Evolutionary conservation across 2,113 vertebrate species (phyloP), one percentile per base, ranked within the genome.

Genomic region (Neomonachus schauinslandi): DNA sequence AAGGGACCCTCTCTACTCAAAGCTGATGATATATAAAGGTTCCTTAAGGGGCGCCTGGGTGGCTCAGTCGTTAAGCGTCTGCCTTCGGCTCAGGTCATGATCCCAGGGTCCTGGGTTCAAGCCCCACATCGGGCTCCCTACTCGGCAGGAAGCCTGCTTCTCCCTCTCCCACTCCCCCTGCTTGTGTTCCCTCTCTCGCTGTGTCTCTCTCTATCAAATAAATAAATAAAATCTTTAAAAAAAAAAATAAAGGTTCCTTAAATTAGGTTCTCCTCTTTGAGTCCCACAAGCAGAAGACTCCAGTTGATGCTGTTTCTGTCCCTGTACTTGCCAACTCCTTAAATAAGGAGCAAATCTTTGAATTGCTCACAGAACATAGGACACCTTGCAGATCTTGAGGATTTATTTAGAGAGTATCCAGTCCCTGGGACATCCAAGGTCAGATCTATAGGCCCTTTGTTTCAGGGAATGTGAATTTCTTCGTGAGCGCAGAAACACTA

Each of bases 401-500:
- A 61, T 6, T 53, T 61, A 24, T 53, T 53, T 53, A 53, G 13
- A 81, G 51, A 42, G 6, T 39, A 24, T 4, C 8, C 15, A 18
- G 39, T 61, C 39, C 51, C 51, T 61, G 26, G 79, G 33, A 74
- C 42, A 33, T n/a, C 12, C 39, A 39, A 39, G 22, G 22, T 72
- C 53, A 39, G 16, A 18, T 63, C 51, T 53, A 53, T 53, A 53
- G 51, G 51, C 51, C 5, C 5, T 55, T 36, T 71, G 2, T 72
- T n/a, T 55, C 24, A 99, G 99, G 42, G 46, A 95, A 94, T 21
- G n/a, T 99, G 91, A 98, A 99, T 33, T 98, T 99, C 93, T 97
- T 98, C 0, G 97, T 99, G 39, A 97, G 80, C 61, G 99, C 99
- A 72, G 98, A 99, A 94, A 99, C 98, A 18, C 49, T 98, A 39